phyloP scores from a whole-genome alignment of 2,797 vertebrate genomes.

The Xenops minutus region DNA sequence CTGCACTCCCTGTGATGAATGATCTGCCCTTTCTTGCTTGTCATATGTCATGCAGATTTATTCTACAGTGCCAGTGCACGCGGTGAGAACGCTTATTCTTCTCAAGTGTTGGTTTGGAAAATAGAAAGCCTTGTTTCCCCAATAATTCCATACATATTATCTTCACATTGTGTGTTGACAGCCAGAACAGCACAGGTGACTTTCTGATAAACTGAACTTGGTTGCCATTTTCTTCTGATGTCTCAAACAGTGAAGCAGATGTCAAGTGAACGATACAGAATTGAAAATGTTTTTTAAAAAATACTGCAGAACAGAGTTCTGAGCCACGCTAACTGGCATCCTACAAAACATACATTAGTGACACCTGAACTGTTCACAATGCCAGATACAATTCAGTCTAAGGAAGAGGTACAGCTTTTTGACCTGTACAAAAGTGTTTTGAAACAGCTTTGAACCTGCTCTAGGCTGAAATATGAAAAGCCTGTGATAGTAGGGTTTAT shows the following conservation, averaged over 20 bases:
- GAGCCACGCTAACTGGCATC: background rate
- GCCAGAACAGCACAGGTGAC: background rate
- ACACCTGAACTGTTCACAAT: background rate
- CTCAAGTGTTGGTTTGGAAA: background rate
- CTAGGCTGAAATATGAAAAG: background rate
- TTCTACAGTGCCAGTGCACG: background rate
- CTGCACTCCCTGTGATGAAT: conserved; percentile 47
- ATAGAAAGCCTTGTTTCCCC: background rate
- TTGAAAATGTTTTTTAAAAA: background rate
- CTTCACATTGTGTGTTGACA: background rate
- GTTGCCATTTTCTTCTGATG: background rate
- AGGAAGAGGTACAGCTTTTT: background rate
- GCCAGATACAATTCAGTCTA: background rate
- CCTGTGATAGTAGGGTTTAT: background rate
- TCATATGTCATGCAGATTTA: conserved; percentile 21
- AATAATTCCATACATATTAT: background rate
- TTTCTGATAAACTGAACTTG: background rate
- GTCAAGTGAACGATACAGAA: background rate
- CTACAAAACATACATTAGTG: background rate
- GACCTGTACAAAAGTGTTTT: background rate
- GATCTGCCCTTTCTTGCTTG: conserved; percentile 57
- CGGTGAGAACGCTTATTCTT: background rate
- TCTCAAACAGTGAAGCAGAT: background rate
- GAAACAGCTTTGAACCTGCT: background rate
- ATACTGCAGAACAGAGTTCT: background rate